These are phyloP conservation scores for Luffia ferchaultella DNA, from an alignment of 2,888 invertebrate species.

Conservation along the genomic window DNA sequence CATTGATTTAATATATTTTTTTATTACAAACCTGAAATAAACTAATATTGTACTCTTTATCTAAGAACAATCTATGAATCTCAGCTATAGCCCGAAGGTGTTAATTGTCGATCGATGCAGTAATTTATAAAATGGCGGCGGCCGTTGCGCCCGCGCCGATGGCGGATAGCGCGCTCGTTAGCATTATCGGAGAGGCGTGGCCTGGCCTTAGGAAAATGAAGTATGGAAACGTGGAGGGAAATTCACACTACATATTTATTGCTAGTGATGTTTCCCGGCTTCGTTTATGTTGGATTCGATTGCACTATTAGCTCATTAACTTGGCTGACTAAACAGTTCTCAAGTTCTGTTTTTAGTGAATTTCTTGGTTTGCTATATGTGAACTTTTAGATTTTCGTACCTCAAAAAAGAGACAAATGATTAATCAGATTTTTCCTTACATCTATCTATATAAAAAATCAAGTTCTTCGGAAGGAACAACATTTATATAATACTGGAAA, in stretches of 20 bases:
- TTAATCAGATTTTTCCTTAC: too few species aligned
- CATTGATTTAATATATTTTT: background rate
- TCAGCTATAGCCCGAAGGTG: constrained; percentile 3
- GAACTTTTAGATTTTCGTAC: too few species aligned
- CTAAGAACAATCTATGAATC: background rate
- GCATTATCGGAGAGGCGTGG: constrained; percentile 33
- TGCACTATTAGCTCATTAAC: too few species aligned
- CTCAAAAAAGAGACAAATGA: too few species aligned
- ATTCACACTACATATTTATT: background rate
- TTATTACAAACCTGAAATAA: background rate
- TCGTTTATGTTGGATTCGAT: too few species aligned
- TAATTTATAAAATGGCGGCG: constrained; percentile 6
- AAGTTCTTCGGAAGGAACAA: too few species aligned
- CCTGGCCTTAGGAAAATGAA: constrained; percentile 11
- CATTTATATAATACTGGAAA: too few species aligned
- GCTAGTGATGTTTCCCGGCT: too few species aligned
- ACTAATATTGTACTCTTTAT: background rate
- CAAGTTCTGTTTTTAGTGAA: too few species aligned
- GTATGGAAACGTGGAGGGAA: background rate
- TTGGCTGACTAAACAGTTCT: too few species aligned
- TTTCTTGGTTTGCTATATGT: too few species aligned
- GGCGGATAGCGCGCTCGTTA: constrained; percentile 26
- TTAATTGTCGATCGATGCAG: constrained; percentile 6
- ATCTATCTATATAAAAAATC: too few species aligned
- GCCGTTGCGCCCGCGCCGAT: constrained; percentile 4